Evolutionary conservation across 1,140 invertebrate species (phyloP).

Genomic region (Rhopalosiphum maidis): DNA sequence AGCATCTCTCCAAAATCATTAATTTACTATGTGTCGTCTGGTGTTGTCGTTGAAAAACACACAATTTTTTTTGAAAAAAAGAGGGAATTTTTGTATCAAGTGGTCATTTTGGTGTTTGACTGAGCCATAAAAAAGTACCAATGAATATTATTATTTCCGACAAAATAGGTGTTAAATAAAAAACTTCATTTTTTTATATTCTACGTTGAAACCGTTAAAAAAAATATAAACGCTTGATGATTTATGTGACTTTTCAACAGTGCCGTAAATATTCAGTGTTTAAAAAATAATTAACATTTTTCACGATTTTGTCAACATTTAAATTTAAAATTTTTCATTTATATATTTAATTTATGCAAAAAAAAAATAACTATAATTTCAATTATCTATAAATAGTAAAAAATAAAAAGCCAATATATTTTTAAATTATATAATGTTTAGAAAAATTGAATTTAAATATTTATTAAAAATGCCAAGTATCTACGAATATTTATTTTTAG

Average conservation of each 20-base stretch:
- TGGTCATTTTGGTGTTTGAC: neutral
- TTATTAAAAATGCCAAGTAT: neutral
- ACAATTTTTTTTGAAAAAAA: neutral
- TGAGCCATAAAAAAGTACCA: neutral
- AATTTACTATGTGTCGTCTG: neutral
- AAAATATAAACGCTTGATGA: neutral
- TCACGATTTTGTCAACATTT: neutral
- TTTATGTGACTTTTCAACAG: neutral
- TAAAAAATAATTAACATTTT: constrained; percentile 11
- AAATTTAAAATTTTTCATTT: neutral
- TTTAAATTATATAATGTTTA: no score
- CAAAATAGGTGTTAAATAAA: constrained; percentile 9
- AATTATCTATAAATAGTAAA: no score
- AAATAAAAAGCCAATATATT: no score
- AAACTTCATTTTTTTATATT: neutral
- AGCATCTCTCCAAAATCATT: neutral
- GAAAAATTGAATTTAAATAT: no score
- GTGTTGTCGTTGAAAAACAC: neutral
- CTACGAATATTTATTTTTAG: neutral
- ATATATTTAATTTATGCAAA: neutral
- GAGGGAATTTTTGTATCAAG: neutral
- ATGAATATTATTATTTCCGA: neutral
- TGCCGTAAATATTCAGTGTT: neutral
- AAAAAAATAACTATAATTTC: neutral
- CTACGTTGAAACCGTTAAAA: neutral